These are phyloP conservation scores for Acanthochromis polyacanthus DNA, from an alignment of 2,113 vertebrate species.

Conservation along the genomic window DNA sequence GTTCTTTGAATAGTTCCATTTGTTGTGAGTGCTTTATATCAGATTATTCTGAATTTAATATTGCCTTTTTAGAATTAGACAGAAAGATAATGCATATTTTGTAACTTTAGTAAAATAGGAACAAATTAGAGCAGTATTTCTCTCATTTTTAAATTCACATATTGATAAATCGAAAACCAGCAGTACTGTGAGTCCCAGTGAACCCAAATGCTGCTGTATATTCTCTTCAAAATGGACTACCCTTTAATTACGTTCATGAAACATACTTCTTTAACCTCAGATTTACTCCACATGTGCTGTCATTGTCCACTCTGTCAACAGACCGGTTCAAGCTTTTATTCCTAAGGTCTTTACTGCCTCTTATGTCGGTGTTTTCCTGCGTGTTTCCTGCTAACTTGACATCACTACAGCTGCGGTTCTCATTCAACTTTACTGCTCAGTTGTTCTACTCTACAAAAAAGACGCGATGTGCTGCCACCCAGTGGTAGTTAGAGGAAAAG, in stretches of 20 bases:
- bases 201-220: background rate
- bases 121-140: background rate
- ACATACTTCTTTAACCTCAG: background rate
- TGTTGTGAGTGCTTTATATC: too few relatives aligned
- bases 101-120: background rate
- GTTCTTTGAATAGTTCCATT: too few relatives aligned
- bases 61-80: too few relatives aligned
- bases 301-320: background rate
- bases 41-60: too few relatives aligned
- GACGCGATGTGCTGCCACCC: conserved; percentile 25
- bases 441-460: background rate
- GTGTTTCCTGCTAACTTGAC: conserved; percentile 28
- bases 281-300: background rate
- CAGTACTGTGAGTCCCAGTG: background rate
- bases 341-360: background rate
- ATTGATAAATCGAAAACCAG: background rate
- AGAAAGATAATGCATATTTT: too few relatives aligned
- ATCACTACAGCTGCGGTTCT: background rate
- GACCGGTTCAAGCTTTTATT: conserved; percentile 27
- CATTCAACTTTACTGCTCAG: conserved; percentile 20
- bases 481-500: conserved; percentile 12
- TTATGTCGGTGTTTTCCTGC: background rate
- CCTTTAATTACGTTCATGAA: background rate
- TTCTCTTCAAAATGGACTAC: background rate
- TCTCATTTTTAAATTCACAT: background rate